phyloP scores from a whole-genome alignment of 2,113 vertebrate species.

The Pseudorasbora parva region DNA sequence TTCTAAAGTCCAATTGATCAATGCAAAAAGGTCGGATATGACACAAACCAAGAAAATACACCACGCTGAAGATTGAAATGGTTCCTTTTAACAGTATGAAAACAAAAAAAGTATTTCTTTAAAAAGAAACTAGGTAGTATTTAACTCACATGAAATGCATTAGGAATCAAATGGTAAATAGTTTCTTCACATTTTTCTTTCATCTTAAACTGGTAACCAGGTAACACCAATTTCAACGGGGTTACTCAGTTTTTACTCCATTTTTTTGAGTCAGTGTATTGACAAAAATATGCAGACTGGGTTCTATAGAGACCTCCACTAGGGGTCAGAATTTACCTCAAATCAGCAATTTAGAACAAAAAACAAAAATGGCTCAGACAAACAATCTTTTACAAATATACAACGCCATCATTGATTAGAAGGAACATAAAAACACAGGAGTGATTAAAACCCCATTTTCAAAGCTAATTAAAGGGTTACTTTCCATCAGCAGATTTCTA shows the following conservation, averaged over 20 bases:
- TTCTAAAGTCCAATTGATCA: slow-evolving; percentile 67
- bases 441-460: slow-evolving; percentile 43
- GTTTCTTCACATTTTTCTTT: slow-evolving; percentile 73
- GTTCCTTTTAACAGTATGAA: slow-evolving; percentile 76
- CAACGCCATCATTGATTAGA: slow-evolving; percentile 44
- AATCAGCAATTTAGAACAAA: slow-evolving; percentile 41
- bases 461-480: slow-evolving; percentile 47
- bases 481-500: slow-evolving; percentile 38
- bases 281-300: slow-evolving; percentile 42
- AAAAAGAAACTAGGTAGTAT: slow-evolving; percentile 76
- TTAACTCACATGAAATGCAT: slow-evolving; percentile 77
- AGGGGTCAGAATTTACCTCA: slow-evolving; percentile 40
- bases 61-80: slow-evolving; percentile 66
- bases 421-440: slow-evolving; percentile 43
- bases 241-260: slow-evolving; percentile 57
- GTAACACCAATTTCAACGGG: slow-evolving; percentile 60
- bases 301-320: slow-evolving; percentile 40
- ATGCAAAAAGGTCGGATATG: slow-evolving; percentile 53
- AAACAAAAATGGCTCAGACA: slow-evolving; percentile 49
- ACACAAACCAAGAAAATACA: slow-evolving; percentile 60
- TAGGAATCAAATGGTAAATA: slow-evolving; percentile 77
- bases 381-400: slow-evolving; percentile 46
- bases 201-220: slow-evolving; percentile 72
- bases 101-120: slow-evolving; percentile 74
- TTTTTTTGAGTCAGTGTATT: slow-evolving; percentile 73